Evolutionary conservation across 2,888 invertebrate species (phyloP), one percentile per base, ranked within the genome.

Genomic region (Zelleria hepariella): DNA sequence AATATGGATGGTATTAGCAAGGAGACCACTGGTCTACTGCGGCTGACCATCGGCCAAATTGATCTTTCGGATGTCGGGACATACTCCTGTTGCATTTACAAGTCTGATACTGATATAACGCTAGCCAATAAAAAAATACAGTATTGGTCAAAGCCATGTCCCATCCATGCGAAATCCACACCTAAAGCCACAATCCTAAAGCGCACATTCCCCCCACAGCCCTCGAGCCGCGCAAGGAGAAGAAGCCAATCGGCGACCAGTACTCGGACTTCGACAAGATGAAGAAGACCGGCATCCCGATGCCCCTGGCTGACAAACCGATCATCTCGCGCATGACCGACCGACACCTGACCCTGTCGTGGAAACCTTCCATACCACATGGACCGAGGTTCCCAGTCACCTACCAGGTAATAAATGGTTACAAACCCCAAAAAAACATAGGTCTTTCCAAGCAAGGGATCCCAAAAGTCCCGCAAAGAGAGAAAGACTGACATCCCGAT

Each of bases 321-420:
- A 96, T 96, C 72, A 96, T 99, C 71, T 94, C 96, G 20, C 93
- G 96, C 58, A 97, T 98, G 95, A 94, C 96, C 7, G 97, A 97
- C 73, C 92, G 96, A 7, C 93, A 94, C 60, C 91, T 98, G 62
- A 96, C 96, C 0, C 89, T 99, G 8, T 95, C 96, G 0, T 99
- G 99, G 99, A 95, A 94, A 67, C 98, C 98, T 0, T 97, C 96
- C 20, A 94, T 98, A 56, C 95, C 98, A 2, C 92, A 95, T 62
- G 94, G 94, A 21, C 95, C 97, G 0, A 91, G 95, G 54, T 93
- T 94, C 69, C 98, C 98, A 0, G 96, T 98, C 60, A 97, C 97
- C 0, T 99, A 99, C 77, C 94, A 96, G 78, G 93, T 98, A 63
- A 63, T 62, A 21, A 3, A 2, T 27, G 2, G 1, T 2, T 27